A percentile compares a stretch with the other conserved stretches of the same genome.
phyloP scores from a whole-genome alignment of 2,888 invertebrate species.

The Branchinecta sandiegonensis region DNA sequence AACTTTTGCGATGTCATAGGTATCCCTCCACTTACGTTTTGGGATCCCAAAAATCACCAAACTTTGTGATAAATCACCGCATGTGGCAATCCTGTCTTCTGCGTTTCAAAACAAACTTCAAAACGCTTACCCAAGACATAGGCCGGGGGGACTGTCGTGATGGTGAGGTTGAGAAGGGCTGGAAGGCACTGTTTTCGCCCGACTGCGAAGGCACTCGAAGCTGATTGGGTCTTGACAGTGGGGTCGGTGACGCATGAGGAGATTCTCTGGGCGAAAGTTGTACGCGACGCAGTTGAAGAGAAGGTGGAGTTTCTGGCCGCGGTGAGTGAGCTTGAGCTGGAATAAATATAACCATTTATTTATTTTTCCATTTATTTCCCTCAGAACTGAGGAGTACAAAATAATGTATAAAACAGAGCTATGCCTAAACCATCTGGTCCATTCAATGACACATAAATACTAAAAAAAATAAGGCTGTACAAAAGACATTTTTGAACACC shows the following conservation, averaged over 20 bases:
- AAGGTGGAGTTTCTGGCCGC: neutral
- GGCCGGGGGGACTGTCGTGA: constrained; percentile 3
- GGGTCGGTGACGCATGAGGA: neutral
- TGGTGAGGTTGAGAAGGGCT: constrained; percentile 11
- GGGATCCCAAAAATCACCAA: too few relatives aligned
- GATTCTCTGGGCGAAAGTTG: constrained; percentile 16
- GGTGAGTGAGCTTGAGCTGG: constrained; percentile 16
- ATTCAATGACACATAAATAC: too few relatives aligned
- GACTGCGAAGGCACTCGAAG: neutral
- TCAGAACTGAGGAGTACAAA: too few relatives aligned
- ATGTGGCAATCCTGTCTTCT: too few relatives aligned
- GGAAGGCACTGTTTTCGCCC: constrained; percentile 8
- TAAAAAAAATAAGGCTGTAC: too few relatives aligned
- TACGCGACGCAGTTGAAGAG: neutral
- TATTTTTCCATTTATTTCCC: too few relatives aligned
- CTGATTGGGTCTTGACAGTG: neutral
- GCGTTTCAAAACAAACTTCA: neutral
- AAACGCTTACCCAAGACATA: constrained; percentile 14
- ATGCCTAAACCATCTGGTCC: too few relatives aligned
- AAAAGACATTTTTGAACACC: too few relatives aligned
- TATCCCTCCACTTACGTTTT: too few relatives aligned
- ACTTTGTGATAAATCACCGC: too few relatives aligned
- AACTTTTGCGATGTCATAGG: too few relatives aligned
- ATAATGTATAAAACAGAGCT: too few relatives aligned
- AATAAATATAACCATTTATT: neutral